Conservation (phyloP, 1,140 invertebrate genomes). For the Drosophila ohnishii region DNA sequence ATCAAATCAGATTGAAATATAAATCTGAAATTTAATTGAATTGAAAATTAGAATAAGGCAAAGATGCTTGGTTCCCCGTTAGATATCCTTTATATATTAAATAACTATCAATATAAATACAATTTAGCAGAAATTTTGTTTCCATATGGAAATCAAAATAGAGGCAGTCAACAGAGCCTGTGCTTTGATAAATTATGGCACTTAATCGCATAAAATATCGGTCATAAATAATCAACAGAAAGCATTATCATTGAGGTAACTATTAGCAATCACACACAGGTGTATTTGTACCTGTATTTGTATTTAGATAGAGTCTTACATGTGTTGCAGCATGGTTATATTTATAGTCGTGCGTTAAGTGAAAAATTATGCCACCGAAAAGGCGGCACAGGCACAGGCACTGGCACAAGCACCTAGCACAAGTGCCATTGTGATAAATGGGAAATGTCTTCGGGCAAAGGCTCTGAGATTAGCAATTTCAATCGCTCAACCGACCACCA, state of each 20-base stretch:
- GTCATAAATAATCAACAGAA: slow-evolving; percentile 68
- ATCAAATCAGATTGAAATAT: too few species aligned
- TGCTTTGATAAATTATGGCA: slow-evolving; percentile 70
- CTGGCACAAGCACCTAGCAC: slow-evolving; percentile 32
- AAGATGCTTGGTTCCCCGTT: background rate
- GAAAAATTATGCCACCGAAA: slow-evolving; percentile 75
- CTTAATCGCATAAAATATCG: slow-evolving; percentile 73
- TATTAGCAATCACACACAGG: slow-evolving; percentile 69
- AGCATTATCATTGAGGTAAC: slow-evolving; percentile 73
- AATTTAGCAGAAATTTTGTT: background rate
- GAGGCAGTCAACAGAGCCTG: background rate
- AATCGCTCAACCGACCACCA: slow-evolving; percentile 31
- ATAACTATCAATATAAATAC: background rate
- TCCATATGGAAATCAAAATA: slow-evolving; percentile 21
- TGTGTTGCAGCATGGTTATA: slow-evolving; percentile 64
- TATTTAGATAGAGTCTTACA: slow-evolving; percentile 50
- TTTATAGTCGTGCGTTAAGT: slow-evolving; percentile 79
- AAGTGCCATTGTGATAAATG: slow-evolving; percentile 72
- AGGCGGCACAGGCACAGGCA: background rate
- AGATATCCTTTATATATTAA: background rate
- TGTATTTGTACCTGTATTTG: slow-evolving; percentile 37
- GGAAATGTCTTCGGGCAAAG: slow-evolving; percentile 67
- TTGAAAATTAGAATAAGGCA: background rate
- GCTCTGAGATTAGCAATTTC: slow-evolving; percentile 59
- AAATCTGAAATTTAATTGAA: background rate